Evolutionary conservation across 2,797 vertebrate species (phyloP).

Genomic region (Spondyliosoma cantharus): DNA sequence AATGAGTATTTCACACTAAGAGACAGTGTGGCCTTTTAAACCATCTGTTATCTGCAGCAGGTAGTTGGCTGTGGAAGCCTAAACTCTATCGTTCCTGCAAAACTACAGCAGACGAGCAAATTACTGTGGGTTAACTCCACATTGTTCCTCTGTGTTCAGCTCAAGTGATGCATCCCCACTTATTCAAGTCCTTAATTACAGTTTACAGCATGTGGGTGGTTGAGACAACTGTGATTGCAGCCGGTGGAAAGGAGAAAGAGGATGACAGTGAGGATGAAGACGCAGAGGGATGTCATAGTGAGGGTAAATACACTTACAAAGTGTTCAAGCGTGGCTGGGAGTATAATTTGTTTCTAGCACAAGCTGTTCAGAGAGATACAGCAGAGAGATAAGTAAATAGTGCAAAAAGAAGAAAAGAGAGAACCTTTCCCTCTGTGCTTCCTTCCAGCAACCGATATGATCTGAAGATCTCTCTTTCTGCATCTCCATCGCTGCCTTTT

Average conservation of each 20-base stretch:
- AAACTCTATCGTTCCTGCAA: conserved; percentile 31
- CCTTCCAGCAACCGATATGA: conserved; percentile 32
- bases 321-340: conserved; percentile 20
- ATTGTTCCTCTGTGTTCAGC: conserved; percentile 70
- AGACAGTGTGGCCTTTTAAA: conserved; percentile 17
- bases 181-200: conserved; percentile 81
- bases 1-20: conserved; percentile 5
- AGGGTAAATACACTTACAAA: conserved; percentile 47
- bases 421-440: conserved; percentile 14
- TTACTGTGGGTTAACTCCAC: conserved; percentile 73
- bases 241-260: conserved; percentile 33
- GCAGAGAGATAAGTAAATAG: conserved; percentile 22
- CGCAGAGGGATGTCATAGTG: conserved; percentile 35
- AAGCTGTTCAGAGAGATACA: conserved; percentile 37
- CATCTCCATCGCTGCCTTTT: conserved; percentile 22
- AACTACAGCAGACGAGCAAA: conserved; percentile 66
- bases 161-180: conserved; percentile 72
- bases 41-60: conserved; percentile 38
- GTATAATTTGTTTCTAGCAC: conserved; percentile 39
- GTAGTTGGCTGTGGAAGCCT: conserved; percentile 33
- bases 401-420: conserved; percentile 12
- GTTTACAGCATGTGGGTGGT: conserved; percentile 75
- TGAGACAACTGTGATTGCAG: conserved; percentile 62
- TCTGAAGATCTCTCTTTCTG: conserved; percentile 21
- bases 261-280: conserved; percentile 47